A percentile compares a stretch with the other conserved stretches of the same genome.
These are phyloP conservation scores for Rhinoptilus africanus DNA, from an alignment of 2,113 vertebrate genomes.

Conservation along the genomic window DNA sequence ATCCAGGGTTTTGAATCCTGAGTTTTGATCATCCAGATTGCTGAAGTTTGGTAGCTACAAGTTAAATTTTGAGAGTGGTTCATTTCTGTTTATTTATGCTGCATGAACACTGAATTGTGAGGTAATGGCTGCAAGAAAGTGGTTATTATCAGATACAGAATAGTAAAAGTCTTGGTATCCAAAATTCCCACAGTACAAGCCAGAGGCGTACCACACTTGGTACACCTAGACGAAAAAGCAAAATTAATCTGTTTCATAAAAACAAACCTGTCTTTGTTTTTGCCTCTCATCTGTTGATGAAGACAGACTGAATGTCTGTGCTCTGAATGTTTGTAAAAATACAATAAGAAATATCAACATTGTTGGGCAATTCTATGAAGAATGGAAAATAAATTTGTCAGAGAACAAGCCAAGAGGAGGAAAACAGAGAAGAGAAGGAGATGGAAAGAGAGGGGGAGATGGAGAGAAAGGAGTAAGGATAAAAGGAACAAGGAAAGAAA, in stretches of 20 bases:
- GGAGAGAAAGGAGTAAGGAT: neutral
- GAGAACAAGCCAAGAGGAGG: neutral
- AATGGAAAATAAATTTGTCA: slow-evolving; percentile 35
- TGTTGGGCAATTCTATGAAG: neutral
- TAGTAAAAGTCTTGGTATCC: neutral
- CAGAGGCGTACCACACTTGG: neutral
- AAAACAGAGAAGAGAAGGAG: neutral
- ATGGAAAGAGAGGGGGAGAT: neutral
- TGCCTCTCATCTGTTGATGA: neutral
- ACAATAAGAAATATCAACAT: neutral
- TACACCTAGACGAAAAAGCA: neutral
- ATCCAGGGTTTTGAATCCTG: neutral
- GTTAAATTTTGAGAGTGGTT: neutral
- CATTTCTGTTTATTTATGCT: neutral
- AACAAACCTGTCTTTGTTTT: neutral
- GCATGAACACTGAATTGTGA: neutral
- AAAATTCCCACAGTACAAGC: neutral
- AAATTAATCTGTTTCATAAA: neutral
- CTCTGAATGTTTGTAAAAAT: neutral
- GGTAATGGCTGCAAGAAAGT: neutral
- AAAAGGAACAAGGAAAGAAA: neutral
- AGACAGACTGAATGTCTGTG: neutral
- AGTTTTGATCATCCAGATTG: neutral
- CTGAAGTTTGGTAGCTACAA: neutral
- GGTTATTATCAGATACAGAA: neutral